phyloP scores from a whole-genome alignment of 2,888 invertebrate species.

The Tenthredo mesomela region DNA sequence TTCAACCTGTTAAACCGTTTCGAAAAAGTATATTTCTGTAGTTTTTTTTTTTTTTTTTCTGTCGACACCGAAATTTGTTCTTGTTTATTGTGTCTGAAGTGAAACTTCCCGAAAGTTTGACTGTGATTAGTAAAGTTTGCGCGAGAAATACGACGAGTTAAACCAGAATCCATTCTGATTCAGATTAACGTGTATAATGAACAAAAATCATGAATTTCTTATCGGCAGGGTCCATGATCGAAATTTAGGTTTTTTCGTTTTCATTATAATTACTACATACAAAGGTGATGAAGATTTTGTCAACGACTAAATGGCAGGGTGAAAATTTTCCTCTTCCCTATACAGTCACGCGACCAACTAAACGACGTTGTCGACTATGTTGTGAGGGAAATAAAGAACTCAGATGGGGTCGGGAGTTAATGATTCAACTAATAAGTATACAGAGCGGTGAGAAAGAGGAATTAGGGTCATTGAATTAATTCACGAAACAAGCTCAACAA shows the following conservation, averaged over 20 bases:
- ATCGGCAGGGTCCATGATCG: neutral
- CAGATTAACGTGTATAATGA: neutral
- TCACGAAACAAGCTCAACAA: constrained; percentile 24
- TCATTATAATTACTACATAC: too few species aligned
- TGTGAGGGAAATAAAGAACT: neutral
- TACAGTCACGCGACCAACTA: neutral
- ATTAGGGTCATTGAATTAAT: constrained; percentile 33
- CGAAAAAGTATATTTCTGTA: neutral
- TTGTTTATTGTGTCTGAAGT: neutral
- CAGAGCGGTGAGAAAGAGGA: neutral
- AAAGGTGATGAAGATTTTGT: neutral
- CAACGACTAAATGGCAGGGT: neutral
- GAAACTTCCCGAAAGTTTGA: neutral
- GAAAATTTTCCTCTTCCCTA: neutral
- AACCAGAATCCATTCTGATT: neutral
- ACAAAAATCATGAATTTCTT: neutral
- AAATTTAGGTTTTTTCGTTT: too few species aligned
- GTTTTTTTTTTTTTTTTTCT: neutral
- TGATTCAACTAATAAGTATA: constrained; percentile 22
- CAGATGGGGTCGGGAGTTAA: neutral
- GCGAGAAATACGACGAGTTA: neutral
- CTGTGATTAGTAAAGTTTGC: neutral
- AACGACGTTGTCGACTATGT: neutral
- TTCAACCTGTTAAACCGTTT: neutral
- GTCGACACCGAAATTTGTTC: neutral